phyloP scores from a whole-genome alignment of 2,888 invertebrate species.

The Idaea straminata region DNA sequence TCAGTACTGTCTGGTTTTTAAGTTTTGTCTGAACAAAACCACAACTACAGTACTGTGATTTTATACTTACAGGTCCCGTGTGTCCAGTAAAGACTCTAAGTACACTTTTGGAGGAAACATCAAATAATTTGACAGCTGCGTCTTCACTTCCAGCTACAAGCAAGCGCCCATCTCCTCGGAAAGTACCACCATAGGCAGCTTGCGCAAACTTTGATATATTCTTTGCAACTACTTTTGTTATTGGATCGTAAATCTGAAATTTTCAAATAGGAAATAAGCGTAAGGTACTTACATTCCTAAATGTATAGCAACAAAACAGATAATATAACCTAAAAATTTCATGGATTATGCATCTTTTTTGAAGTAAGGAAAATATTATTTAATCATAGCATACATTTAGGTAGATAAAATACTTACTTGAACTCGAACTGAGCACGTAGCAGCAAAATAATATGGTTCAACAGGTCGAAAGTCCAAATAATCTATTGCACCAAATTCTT shows the following conservation, averaged over 20 bases:
- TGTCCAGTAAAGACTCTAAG: conserved; percentile 93
- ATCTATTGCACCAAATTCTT: conserved; percentile 96
- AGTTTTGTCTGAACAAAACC: too few relatives aligned
- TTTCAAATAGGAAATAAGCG: not conserved
- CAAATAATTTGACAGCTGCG: conserved; percentile 91
- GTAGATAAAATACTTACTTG: conserved; percentile 59
- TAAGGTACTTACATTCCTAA: too few relatives aligned
- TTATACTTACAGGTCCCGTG: conserved; percentile 81
- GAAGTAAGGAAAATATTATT: not conserved
- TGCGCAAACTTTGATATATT: conserved; percentile 91
- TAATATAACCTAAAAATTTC: not conserved
- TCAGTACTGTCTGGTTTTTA: too few relatives aligned
- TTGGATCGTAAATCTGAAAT: conserved; percentile 89
- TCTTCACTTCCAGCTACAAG: conserved; percentile 95
- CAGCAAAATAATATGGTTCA: conserved; percentile 94
- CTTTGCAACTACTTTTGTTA: conserved; percentile 89
- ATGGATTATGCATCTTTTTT: not conserved
- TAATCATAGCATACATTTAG: not conserved
- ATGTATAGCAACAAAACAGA: not conserved
- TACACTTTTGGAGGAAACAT: conserved; percentile 89
- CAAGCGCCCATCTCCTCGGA: conserved; percentile 90
- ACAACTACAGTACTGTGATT: not conserved
- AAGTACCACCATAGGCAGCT: conserved; percentile 91
- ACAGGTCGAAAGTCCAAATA: conserved; percentile 94
- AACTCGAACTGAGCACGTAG: conserved; percentile 94